phyloP scores from a whole-genome alignment of 2,113 vertebrate genomes.

The Parus major region DNA sequence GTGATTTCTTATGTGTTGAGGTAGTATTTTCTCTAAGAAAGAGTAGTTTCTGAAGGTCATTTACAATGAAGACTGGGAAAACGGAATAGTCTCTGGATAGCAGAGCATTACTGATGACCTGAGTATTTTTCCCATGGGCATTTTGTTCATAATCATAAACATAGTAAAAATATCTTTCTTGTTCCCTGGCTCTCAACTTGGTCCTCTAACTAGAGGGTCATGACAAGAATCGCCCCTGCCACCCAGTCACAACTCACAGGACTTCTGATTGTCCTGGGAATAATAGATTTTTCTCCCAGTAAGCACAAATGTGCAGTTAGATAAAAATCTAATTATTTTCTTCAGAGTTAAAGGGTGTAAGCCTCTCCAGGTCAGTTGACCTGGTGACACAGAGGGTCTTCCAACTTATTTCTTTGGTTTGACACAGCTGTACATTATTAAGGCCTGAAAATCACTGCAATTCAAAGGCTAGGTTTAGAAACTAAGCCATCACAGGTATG shows the following conservation, averaged over 20 bases:
- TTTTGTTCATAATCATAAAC: neutral
- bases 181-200: neutral
- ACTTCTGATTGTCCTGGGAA: neutral
- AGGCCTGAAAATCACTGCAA: neutral
- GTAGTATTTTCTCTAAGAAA: neutral
- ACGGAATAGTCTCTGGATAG: neutral
- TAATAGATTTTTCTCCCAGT: neutral
- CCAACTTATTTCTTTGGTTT: neutral
- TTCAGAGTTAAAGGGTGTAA: neutral
- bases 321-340: neutral
- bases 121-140: neutral
- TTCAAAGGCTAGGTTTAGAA: neutral
- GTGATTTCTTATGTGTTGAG: neutral
- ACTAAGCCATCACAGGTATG: accelerated
- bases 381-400: neutral
- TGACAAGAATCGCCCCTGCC: neutral
- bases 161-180: neutral
- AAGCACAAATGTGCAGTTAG: neutral
- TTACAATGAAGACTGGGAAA: neutral
- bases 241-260: neutral
- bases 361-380: neutral
- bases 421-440: neutral
- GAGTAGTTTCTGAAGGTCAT: neutral
- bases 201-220: neutral
- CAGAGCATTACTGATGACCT: neutral